A percentile compares a stretch with the other conserved stretches of the same genome.
phyloP scores from a whole-genome alignment of 64 coral and sea anemone genomes.

The Montipora foliosa region DNA sequence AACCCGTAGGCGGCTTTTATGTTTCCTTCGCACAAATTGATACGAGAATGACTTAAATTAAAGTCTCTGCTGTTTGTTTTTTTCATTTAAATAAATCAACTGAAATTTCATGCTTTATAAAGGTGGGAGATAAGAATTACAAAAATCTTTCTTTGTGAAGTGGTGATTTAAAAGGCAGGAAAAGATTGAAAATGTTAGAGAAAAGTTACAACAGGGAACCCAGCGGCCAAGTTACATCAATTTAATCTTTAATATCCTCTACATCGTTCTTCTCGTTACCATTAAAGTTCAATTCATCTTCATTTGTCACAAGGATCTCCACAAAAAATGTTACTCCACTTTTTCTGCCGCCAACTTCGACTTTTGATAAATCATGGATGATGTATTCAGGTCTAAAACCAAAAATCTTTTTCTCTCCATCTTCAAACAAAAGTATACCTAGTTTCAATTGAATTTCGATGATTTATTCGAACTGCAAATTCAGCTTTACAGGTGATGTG shows the following conservation, averaged over 20 bases:
- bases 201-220: neutral
- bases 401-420: neutral
- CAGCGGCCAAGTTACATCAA: neutral
- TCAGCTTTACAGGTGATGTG: slow-evolving; percentile 36
- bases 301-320: neutral
- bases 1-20: neutral
- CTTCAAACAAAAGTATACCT: neutral
- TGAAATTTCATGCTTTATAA: slow-evolving; percentile 2
- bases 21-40: slow-evolving; percentile 18
- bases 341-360: neutral
- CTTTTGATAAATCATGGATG: neutral
- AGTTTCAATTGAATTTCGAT: neutral
- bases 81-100: too few species aligned
- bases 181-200: neutral
- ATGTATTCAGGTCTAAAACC: neutral
- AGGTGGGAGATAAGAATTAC: neutral
- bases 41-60: neutral
- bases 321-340: neutral
- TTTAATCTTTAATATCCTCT: neutral
- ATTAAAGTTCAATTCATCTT: neutral
- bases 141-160: neutral
- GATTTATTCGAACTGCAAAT: slow-evolving; percentile 2
- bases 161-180: neutral
- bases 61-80: neutral
- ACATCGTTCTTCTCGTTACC: neutral